Evolutionary conservation across 2,888 invertebrate species (phyloP).

Genomic region (Aphrophora alni): DNA sequence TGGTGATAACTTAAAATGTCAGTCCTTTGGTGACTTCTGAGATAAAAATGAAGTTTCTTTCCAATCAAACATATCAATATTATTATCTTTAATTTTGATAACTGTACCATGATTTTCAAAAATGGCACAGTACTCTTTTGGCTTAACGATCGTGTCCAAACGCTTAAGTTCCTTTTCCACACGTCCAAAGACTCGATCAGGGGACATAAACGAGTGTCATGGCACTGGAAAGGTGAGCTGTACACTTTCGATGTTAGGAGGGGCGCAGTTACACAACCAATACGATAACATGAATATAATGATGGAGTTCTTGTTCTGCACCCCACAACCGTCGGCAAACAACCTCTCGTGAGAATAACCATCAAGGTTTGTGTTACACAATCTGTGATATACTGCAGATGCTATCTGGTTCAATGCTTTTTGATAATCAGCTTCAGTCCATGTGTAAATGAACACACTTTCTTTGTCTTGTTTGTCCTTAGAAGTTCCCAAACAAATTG

Average conservation of each 20-base stretch:
- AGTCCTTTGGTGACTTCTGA: slow-evolving; percentile 16
- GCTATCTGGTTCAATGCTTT: slow-evolving; percentile 54
- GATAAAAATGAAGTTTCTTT: slow-evolving; percentile 35
- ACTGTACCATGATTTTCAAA: slow-evolving; percentile 44
- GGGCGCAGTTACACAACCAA: slow-evolving; percentile 46
- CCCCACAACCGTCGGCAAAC: slow-evolving; percentile 33
- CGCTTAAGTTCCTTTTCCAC: slow-evolving; percentile 49
- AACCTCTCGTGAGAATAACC: slow-evolving; percentile 17
- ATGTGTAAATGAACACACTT: slow-evolving; percentile 50
- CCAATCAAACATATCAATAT: slow-evolving; percentile 42
- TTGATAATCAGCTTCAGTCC: slow-evolving; percentile 52
- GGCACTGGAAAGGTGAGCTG: slow-evolving; percentile 50
- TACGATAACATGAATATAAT: slow-evolving; percentile 50
- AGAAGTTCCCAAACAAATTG: slow-evolving; percentile 53
- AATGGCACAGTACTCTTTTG: slow-evolving; percentile 44
- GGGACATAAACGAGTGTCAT: slow-evolving; percentile 51
- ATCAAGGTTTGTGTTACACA: slow-evolving; percentile 39
- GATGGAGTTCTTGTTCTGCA: slow-evolving; percentile 52
- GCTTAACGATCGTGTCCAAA: slow-evolving; percentile 42
- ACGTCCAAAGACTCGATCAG: slow-evolving; percentile 50
- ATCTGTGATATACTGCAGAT: slow-evolving; percentile 49
- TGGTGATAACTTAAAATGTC: slow-evolving; percentile 38
- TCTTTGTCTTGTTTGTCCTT: slow-evolving; percentile 47
- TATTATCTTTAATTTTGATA: slow-evolving; percentile 34
- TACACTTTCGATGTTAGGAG: slow-evolving; percentile 41